Base-by-base conservation (phyloP, 2,888 invertebrate genomes). In the Lepetodrilus schrolli region DNA sequence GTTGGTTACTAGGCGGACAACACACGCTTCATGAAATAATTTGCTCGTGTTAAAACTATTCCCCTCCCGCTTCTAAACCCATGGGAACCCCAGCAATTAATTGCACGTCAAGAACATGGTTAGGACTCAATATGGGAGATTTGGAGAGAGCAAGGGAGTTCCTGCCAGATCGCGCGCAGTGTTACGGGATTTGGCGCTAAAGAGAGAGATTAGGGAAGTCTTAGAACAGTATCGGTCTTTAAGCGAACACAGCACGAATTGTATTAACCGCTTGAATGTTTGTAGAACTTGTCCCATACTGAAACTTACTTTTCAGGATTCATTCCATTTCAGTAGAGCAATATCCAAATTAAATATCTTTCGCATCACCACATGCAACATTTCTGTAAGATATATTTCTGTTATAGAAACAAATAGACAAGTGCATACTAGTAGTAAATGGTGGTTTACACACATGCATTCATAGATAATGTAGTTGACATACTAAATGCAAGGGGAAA, bases 31-130 rank as follows among this genome's bases (percentile, higher is more conserved):
- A 23, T 38, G 66, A 66, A 66, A 66, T 68, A 47, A 68, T 68
- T 68, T 68, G 47, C 38, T 38, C 68, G 47, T 47, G 68, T 43
- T 38, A 68, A 68, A 47, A 43, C 43, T 47, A 47, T 47, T 38
- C 43, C 58, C 47, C 68, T 38, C 30, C 47, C 43, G 68, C 34
- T 47, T 21, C 26, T 17, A 43, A 23, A n/a, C 43, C 68, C 38
- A 26, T 0, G 68, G 68, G 68, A 47, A 21, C 43, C 43, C 38
- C 47, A 2, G 21, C 68, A 68, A 68, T 68, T 68, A 68, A 68
- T 47, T 68, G 68, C 47, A 47, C 68, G 68, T 68, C 68, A 68
- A n/a, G 26, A 47, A 68, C 68, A 68, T 68, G 68, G 43, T 26
- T 47, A 10, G 30, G 68, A 26, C 68, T 38, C 68, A n/a, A 30